Evolutionary conservation across 1,140 invertebrate species (phyloP), one percentile per base, ranked within the genome.

Genomic region (Brachionus sp.): DNA sequence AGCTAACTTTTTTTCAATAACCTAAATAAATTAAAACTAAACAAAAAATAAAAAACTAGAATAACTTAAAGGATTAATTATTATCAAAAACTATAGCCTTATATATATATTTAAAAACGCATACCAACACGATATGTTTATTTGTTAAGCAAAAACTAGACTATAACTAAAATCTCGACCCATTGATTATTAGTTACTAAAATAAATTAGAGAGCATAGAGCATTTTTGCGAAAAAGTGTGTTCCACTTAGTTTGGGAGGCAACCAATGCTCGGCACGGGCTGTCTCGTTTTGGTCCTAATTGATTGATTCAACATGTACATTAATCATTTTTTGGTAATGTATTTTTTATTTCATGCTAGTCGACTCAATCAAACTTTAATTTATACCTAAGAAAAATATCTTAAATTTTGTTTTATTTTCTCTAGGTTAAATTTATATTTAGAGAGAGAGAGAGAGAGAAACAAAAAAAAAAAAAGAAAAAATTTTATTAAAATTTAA

Each of bases 51-150:
- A 19, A 73, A 39, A 73, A 16, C 37, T 39, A 73, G 37, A 73
- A 66, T 66, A 66, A 66, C 64, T 66, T 37, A 73, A 73, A 73
- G 68, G 68, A 73, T 73, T 73, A 73, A 73, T 73, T 39, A 73
- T 73, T 73, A 73, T 73, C 64, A 66, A 66, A 66, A 66, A 66
- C 0, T 37, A 19, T 73, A 19, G 33, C 16, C 16, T 73, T 73
- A 39, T 73, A 35, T 25, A 35, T 25, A 66, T 39, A 73, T 39
- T 39, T 73, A 73, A 73, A 73, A 73, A 73, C 37, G 68, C 68
- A 73, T 73, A 73, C 68, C 68, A 73, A 73, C 68, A 73, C 68
- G 37, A 73, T 73, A 73, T 66, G 25, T 66, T 29, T 37, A 39
- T 39, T 39, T 23, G 37, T 39, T 23, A 73, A 73, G 33, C 16